Conservation (phyloP, 2,797 vertebrate species). For the Labeo calbasu region DNA sequence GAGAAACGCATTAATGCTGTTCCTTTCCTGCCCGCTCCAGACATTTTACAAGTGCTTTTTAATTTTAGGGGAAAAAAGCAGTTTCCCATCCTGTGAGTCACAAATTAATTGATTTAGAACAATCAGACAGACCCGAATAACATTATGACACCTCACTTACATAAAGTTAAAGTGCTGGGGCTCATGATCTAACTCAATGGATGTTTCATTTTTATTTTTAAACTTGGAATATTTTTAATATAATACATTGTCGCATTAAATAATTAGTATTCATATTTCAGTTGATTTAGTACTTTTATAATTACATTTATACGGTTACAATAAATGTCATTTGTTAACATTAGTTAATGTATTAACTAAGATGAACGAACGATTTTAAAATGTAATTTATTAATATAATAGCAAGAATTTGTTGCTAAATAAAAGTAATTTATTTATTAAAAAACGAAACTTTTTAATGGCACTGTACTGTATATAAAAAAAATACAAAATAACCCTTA, state of each 20-base stretch:
- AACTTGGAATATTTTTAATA: not conserved
- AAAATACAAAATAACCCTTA: too few species aligned
- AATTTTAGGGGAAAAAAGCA: conserved; percentile 9
- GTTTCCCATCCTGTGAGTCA: conserved; percentile 38
- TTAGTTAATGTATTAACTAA: too few species aligned
- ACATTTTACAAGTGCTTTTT: conserved; percentile 50
- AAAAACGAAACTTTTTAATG: not conserved
- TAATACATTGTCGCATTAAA: not conserved
- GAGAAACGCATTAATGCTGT: conserved; percentile 43
- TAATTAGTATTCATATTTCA: not conserved
- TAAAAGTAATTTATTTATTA: not conserved
- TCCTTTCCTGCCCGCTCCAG: conserved; percentile 39
- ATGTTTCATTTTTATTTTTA: not conserved
- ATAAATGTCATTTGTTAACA: too few species aligned
- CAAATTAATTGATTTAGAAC: conserved; percentile 33
- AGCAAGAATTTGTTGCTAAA: not conserved
- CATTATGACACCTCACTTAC: conserved; percentile 10
- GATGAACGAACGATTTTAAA: too few species aligned
- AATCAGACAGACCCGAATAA: conserved; percentile 34
- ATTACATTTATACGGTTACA: not conserved
- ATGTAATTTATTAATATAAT: too few species aligned
- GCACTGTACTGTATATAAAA: not conserved
- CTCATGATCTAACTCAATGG: not conserved
- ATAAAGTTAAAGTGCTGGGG: not conserved
- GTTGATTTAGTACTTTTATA: not conserved